Evolutionary conservation across 2,888 invertebrate genomes (phyloP), one percentile per base, ranked within the genome.

Genomic region (Himalopsyche anomala): DNA sequence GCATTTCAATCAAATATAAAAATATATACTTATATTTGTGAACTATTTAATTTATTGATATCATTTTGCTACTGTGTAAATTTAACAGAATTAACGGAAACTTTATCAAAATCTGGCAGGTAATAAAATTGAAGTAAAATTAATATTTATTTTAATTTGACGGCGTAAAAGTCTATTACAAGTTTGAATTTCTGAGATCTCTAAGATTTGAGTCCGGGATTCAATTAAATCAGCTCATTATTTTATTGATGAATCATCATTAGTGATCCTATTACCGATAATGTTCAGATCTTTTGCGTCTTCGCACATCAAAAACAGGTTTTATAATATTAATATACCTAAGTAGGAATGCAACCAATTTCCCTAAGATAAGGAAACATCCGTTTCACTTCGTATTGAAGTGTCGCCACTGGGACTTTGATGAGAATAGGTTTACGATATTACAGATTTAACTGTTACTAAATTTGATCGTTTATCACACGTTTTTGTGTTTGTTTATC

Each of bases 291-390:
- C 69, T 54, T 74, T 84, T 28, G 80, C 84, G 19, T 84, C 80
- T 54, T n/a, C 51, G 28, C 54, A 38, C 42, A 40, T 84, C 54
- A 74, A 38, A 84, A 84, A 84, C 84, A 62, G 56, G 84, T 84
- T 84, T 38, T 19, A 15, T 74, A 74, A 12, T 74, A 74, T 38
- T 74, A 74, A 4, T 74, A 40, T 45, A n/a, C n/a, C n/a, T n/a
- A 54, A 45, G 69, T 62, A 79, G 86, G 86, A 86, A 86, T 84
- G 84, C 54, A 51, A 79, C 80, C 84, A 84, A 80, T 86, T 28
- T 74, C 74, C 69, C 56, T n/a, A n/a, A 80, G 86, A 86, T 86
- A 86, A 86, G 86, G 40, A 62, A 83, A 81, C 86, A 84, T 84
- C 86, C 86, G 86, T 86, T 84, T 81, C 51, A 15, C 36, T 81